Base-by-base conservation (phyloP, 92 coral and sea anemone species). In the Bergia puertoricense region DNA sequence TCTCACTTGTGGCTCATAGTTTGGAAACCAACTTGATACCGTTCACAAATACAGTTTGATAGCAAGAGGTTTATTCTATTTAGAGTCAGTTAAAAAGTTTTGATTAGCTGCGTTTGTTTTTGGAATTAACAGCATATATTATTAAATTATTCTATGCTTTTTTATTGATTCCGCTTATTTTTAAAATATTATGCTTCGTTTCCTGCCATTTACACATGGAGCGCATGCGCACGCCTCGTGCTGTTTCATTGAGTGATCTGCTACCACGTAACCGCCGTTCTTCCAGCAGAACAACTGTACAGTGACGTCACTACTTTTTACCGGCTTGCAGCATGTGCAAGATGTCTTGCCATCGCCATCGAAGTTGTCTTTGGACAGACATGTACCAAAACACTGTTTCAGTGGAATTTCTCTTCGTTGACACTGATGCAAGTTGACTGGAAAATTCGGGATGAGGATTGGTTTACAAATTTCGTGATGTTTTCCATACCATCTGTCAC, bases 201-300 rank as follows among this genome's bases (percentile, higher is more conserved):
- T 80, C 72, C 40, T 84, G 14, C 87, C 87, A 36, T 84, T 71
- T 6, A 84, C 79, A 69, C 87, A 84, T 11, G 87, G 87, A 11
- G 87, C 87, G 87, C 87, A 84, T 36, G 87, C 87, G 68, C 87
- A 84, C 87, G 71, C 87, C 7, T 84, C 87, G 36, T 84, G 87
- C 40, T 84, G 87, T 84, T 84, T 71, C 79, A 84, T 84, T 54
- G 36, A 23, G 79, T 84, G 87, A 46, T 44, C 30, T 13, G 87
- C 87, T 4, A 84, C 59, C 0, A 84, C 79, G 62, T 71, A 45
- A 0, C 67, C 9, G 3, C 54, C 54, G 11, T 23, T 71, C 62
- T 84, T 84, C 77, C 44, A 36, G 65, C 87, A 84, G 50, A 13
- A 71, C 38, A 84, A 16, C 40, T 84, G 78, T 1, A 84, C 50